Evolutionary conservation across 1,140 invertebrate genomes (phyloP).

Genomic region (Protaetia brevitarsis): DNA sequence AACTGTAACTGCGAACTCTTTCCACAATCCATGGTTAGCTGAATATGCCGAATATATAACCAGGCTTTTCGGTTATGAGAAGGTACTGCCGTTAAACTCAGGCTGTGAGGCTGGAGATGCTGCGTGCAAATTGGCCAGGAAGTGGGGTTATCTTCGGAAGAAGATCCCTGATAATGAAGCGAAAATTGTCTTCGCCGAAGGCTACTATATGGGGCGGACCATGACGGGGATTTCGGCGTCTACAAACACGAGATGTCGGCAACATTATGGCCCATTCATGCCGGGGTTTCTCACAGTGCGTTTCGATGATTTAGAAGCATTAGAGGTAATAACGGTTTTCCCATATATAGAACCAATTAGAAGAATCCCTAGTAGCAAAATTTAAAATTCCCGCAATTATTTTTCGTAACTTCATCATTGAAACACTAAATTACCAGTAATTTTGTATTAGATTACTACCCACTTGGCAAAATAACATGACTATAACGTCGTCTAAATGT

Average conservation of each 20-base stretch:
- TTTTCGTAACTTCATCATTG: too few relatives aligned
- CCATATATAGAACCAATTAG: too few relatives aligned
- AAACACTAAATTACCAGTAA: too few relatives aligned
- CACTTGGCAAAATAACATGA: too few relatives aligned
- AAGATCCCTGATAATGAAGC: conserved; percentile 68
- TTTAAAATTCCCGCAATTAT: too few relatives aligned
- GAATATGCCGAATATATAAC: conserved; percentile 91
- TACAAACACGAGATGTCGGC: conserved; percentile 65
- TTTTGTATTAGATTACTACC: too few relatives aligned
- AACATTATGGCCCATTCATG: conserved; percentile 76
- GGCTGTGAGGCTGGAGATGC: conserved; percentile 77
- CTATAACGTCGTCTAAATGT: too few relatives aligned
- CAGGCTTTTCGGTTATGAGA: conserved; percentile 84
- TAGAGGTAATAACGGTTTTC: conserved; percentile 62
- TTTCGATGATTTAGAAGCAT: conserved; percentile 66
- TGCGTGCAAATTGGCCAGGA: conserved; percentile 69
- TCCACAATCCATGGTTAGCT: conserved; percentile 85
- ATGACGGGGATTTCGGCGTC: conserved; percentile 77
- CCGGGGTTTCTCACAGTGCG: conserved; percentile 59
- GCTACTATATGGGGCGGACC: conserved; percentile 83
- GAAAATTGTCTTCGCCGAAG: conserved; percentile 69
- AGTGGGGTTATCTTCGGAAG: conserved; percentile 80
- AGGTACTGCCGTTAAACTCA: conserved; percentile 93
- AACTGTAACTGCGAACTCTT: conserved; percentile 77
- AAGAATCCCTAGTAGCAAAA: too few relatives aligned